Evolutionary conservation across 2,888 invertebrate species (phyloP).

Genomic region (Phyllotreta striolata): DNA sequence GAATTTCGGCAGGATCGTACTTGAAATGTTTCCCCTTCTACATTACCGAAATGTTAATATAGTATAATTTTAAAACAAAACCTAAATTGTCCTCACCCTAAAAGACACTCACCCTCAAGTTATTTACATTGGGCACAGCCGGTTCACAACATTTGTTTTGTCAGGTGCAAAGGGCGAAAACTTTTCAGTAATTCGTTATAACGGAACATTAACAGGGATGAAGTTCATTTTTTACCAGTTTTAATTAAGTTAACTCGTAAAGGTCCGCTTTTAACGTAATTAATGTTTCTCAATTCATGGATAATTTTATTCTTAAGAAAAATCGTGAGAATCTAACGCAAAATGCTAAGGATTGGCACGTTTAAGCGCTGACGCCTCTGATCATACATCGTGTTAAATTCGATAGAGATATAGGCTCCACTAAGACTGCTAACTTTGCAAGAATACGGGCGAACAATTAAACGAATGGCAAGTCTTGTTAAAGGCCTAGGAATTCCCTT

Average conservation of each 20-base stretch:
- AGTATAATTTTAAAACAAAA: too few relatives aligned
- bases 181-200: constrained; percentile 47
- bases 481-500: constrained; percentile 5
- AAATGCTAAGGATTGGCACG: too few relatives aligned
- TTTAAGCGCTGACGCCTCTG: background rate
- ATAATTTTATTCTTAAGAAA: constrained; percentile 14
- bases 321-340: background rate
- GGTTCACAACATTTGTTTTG: constrained; percentile 43
- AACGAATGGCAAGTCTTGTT: constrained; percentile 11
- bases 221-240: constrained; percentile 39
- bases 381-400: background rate
- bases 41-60: too few relatives aligned
- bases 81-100: constrained; percentile 28
- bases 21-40: too few relatives aligned
- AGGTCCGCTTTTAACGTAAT: constrained; percentile 25
- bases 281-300: constrained; percentile 15
- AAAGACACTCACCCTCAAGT: constrained; percentile 41
- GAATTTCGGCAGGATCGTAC: constrained; percentile 8
- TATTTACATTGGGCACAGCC: constrained; percentile 42
- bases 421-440: constrained; percentile 4
- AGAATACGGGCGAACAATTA: constrained; percentile 16
- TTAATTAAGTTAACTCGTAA: constrained; percentile 37
- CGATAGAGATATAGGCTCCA: background rate
- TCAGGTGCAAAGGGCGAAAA: constrained; percentile 47
- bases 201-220: constrained; percentile 41